These are phyloP conservation scores for Minunthozetes semirufus DNA, from an alignment of 2,888 invertebrate species.

Conservation along the genomic window DNA sequence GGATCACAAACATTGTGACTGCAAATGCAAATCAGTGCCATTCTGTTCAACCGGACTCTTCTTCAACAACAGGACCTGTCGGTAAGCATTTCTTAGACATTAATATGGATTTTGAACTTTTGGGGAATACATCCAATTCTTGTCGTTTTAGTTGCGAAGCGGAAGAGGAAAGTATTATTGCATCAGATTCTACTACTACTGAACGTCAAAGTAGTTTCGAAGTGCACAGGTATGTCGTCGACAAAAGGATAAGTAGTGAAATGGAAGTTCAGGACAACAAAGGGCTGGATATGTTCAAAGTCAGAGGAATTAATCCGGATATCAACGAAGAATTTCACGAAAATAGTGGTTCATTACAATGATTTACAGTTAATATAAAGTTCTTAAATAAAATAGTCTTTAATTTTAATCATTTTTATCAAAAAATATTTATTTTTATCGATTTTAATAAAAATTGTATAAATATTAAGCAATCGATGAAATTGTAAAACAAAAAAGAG, in stretches of 20 bases:
- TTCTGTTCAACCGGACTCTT: constrained; percentile 58
- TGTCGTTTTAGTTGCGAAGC: constrained; percentile 5
- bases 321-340: background rate
- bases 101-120: too few relatives aligned
- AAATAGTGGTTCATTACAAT: background rate
- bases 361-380: background rate
- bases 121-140: too few relatives aligned
- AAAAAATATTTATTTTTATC: background rate
- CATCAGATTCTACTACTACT: background rate
- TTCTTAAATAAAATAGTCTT: background rate
- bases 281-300: background rate
- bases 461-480: too few relatives aligned
- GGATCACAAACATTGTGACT: constrained; percentile 58
- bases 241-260: background rate
- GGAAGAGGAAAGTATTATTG: background rate
- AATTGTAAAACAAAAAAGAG: too few relatives aligned
- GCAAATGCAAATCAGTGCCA: constrained; percentile 55
- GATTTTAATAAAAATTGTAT: too few relatives aligned
- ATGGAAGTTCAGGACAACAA: background rate
- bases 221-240: background rate
- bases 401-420: background rate
- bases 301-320: constrained; percentile 16
- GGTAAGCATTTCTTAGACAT: constrained; percentile 48
- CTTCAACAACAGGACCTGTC: constrained; percentile 57
- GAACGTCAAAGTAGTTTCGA: background rate